Evolutionary conservation across 1,140 invertebrate species (phyloP), one percentile per base, ranked within the genome.

Genomic region (Hestina assimilis): DNA sequence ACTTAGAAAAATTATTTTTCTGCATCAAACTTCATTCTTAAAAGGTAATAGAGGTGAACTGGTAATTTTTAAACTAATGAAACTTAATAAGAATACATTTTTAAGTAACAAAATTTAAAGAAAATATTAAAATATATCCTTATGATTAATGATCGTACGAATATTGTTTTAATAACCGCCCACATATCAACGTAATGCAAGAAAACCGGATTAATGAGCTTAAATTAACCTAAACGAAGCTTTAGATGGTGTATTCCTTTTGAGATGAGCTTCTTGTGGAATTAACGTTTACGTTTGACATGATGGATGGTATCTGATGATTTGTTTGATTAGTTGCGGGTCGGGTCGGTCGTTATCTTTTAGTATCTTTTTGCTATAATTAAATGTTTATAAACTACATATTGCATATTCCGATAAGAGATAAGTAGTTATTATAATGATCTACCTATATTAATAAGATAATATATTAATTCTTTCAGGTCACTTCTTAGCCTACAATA

Each of bases 221-320:
- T 48, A 56, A 54, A 51, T 63, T 47, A 60, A 57, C 41, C 47
- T 72, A 72, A 77, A 74, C 67, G 69, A 58, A 58, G 54, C 51
- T 72, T 77, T 73, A 65, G 66, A 65, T 66, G 62, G 63, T 67
- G n/a, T 66, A 61, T 70, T 62, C 54, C 66, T 31, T 56, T 58
- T 51, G 58, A 66, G 82, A 84, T 79, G 81, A 77, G 75, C 73
- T 77, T 72, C 73, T 77, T 72, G 69, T 66, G 64, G 65, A 63
- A 69, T 78, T 72, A 78, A 66, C 72, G 73, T 68, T 59, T 65
- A 47, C 60, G 65, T 67, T 63, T 68, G 76, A 87, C 76, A 59
- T 84, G 83, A 87, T 87, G 79, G 80, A 87, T 84, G 81, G 66
- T 72, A 62, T 71, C 69, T 67, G 70, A 75, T 75, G 74, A 82